Base-by-base conservation (phyloP, 92 coral and sea anemone species). In the Pocillopora grandis region DNA sequence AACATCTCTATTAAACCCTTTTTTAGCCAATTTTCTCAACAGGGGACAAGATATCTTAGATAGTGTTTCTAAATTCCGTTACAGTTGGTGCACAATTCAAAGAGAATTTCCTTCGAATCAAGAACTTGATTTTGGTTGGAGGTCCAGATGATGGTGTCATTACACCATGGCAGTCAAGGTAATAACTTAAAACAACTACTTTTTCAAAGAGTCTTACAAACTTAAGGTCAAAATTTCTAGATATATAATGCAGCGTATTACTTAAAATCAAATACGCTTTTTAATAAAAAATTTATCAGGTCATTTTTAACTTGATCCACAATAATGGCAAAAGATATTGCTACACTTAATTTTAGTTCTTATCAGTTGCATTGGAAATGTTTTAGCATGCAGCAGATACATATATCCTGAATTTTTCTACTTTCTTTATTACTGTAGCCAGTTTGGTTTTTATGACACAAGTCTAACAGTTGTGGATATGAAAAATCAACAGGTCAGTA, bases 141-240 rank as follows among this genome's bases (percentile, higher is more conserved):
- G 99, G 99, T 3, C 99, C 99, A 56, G 97, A 94, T 80, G 99
- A 97, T 84, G 99, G 98, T 21, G 99, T 97, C 55, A 91, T 97
- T 16, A 97, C 96, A 31, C 99, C 99, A 0, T 97, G 99, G 99
- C 97, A 97, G 66, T 97, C 99, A 37, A 92, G 95, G 99, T 97
- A 81, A 68, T 80, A 81, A 60, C 11, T 12, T 21, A 70, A 20
- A 42, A 42, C 8, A 3, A 42, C 8, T 42, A 42, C 52, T 3
- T 42, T 42, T 3, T 42, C 52, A 42, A 42, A 42, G 52, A 42
- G 52, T 42, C 52, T 42, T 42, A 3, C 52, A 27, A 27, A 27
- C 31, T 27, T 23, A 23, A 23, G 27, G 27, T 0, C 27, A 23
- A 23, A 23, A 23, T 23, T 23, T 23, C 31, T 27, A 1, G 31